Evolutionary conservation across 2,113 vertebrate species (phyloP).

Genomic region (Anarrhichthys ocellatus): DNA sequence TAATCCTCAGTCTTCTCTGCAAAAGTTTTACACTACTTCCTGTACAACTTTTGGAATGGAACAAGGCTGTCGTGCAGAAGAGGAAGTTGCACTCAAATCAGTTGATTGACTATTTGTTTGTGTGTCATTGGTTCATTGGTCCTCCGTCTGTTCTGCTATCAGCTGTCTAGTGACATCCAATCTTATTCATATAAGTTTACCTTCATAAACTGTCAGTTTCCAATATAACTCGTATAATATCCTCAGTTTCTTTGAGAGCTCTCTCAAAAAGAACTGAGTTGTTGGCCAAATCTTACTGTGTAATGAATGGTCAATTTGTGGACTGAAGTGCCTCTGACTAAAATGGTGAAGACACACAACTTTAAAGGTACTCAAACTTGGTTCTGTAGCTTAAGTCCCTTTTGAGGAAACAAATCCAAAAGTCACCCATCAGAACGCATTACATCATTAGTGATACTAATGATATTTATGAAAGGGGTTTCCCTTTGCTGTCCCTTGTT

Average conservation of each 20-base stretch:
- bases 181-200: no score
- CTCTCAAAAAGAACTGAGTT: background rate
- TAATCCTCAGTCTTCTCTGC: background rate
- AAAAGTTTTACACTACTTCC: background rate
- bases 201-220: background rate
- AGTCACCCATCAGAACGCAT: background rate
- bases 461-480: background rate
- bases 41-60: background rate
- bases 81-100: no score
- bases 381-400: background rate
- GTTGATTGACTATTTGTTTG: no score
- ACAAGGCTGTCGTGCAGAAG: no score
- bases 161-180: no score
- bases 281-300: background rate
- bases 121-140: no score
- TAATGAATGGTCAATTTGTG: background rate
- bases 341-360: background rate
- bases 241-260: background rate
- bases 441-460: background rate
- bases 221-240: background rate
- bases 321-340: background rate
- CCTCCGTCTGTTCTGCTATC: no score
- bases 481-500: slow-evolving; percentile 19
- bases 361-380: background rate
- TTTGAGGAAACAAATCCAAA: background rate